These are phyloP conservation scores for Chaetodon auriga DNA, from an alignment of 2,113 vertebrate species.

Conservation along the genomic window DNA sequence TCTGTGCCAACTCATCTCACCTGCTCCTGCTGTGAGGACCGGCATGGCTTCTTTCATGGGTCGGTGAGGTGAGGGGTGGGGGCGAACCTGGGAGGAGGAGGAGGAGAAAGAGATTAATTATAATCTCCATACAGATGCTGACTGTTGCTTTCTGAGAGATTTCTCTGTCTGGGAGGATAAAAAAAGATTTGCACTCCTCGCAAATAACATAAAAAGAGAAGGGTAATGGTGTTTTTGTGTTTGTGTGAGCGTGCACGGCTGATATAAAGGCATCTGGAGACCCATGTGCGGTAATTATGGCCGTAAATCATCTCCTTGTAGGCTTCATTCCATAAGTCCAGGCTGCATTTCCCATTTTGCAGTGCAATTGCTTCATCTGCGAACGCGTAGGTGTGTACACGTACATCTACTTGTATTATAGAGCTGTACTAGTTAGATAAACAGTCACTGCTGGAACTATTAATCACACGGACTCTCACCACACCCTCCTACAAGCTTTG, in stretches of 20 bases:
- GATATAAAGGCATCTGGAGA: constrained; percentile 31
- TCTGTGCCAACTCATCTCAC: constrained; percentile 74
- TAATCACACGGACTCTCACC: constrained; percentile 53
- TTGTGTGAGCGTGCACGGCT: not conserved
- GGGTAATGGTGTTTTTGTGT: constrained; percentile 3
- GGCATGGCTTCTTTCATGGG: constrained; percentile 91
- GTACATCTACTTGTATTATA: constrained; percentile 24
- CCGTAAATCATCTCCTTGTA: constrained; percentile 30
- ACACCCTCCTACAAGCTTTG: constrained; percentile 15
- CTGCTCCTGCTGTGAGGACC: constrained; percentile 93
- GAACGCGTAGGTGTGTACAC: constrained; percentile 29
- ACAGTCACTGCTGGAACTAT: constrained; percentile 50
- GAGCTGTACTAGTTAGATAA: constrained; percentile 40
- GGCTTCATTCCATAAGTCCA: constrained; percentile 37
- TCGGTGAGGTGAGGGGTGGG: constrained; percentile 65
- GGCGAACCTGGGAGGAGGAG: constrained; percentile 46
- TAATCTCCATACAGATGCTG: not conserved
- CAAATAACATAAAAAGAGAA: not conserved
- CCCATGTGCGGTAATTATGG: constrained; percentile 16
- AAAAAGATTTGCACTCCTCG: not conserved
- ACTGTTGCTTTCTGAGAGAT: not conserved
- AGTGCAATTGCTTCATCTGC: constrained; percentile 24
- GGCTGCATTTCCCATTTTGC: constrained; percentile 28
- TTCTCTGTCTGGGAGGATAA: not conserved
- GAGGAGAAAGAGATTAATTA: not conserved